Percentiles rank a stretch among this genome's conserved stretches.
phyloP scores from a whole-genome alignment of 2,888 invertebrate genomes.

The Chydorus sphaericus region DNA sequence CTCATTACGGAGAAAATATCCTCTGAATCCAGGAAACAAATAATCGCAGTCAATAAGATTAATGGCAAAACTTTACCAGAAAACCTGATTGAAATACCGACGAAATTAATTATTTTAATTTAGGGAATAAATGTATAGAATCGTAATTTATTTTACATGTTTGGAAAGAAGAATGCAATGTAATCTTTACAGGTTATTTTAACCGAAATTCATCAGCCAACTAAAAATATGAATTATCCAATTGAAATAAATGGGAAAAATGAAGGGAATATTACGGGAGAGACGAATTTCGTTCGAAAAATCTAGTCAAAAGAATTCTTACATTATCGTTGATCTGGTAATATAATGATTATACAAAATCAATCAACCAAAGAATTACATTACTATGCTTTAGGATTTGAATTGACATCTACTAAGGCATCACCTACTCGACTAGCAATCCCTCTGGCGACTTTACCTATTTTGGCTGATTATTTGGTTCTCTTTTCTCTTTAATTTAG shows the following conservation, averaged over 20 bases:
- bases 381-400: neutral
- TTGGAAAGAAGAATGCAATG: no score
- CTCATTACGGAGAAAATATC: conserved; percentile 11
- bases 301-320: neutral
- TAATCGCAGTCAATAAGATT: conserved; percentile 9
- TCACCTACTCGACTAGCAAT: conserved; percentile 57
- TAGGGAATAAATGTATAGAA: no score
- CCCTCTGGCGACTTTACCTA: conserved; percentile 47
- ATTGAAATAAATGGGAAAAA: no score
- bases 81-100: neutral
- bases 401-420: conserved; percentile 44
- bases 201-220: no score
- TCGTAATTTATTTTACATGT: no score
- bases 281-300: neutral
- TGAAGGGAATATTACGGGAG: no score
- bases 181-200: no score
- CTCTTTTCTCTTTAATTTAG: neutral
- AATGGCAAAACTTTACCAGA: conserved; percentile 12
- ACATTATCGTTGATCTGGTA: neutral
- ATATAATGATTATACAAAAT: no score
- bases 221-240: no score
- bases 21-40: conserved; percentile 13
- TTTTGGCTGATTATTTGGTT: neutral
- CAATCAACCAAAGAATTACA: no score
- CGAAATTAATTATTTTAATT: neutral